These are phyloP conservation scores for Gymnogyps californianus DNA, from an alignment of 2,113 vertebrate species.

Conservation along the genomic window DNA sequence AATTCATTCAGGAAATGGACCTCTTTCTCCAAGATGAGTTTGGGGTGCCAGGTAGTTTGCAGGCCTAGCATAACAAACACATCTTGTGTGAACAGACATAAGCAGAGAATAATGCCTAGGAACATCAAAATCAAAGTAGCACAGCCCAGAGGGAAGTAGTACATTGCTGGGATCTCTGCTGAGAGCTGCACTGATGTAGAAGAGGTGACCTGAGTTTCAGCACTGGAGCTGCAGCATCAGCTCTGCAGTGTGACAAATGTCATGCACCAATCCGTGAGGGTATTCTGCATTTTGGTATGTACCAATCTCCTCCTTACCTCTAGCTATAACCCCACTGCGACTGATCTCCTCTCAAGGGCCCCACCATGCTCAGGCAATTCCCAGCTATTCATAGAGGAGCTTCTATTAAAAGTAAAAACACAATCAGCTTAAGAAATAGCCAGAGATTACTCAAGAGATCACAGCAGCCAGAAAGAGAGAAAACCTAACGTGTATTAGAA, in stretches of 20 bases:
- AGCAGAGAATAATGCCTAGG: background rate
- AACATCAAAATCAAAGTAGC: background rate
- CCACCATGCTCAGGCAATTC: background rate
- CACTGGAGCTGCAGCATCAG: background rate
- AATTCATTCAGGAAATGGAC: background rate
- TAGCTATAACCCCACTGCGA: background rate
- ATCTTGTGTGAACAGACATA: background rate
- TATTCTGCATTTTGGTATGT: background rate
- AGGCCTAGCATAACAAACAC: background rate
- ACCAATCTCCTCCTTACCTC: background rate
- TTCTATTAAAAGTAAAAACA: constrained; percentile 69
- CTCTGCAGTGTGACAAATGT: background rate
- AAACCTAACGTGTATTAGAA: background rate
- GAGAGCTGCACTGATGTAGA: background rate
- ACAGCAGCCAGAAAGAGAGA: constrained; percentile 4
- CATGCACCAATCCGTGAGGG: background rate
- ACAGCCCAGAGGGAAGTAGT: background rate
- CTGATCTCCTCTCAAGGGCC: constrained; percentile 23
- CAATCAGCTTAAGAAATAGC: constrained; percentile 67
- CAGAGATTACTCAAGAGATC: constrained; percentile 63
- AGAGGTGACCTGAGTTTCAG: background rate
- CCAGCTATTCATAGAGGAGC: constrained; percentile 58
- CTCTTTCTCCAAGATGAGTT: background rate
- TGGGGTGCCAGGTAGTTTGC: background rate
- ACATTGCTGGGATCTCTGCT: background rate